Percentiles rank a stretch among this genome's conserved stretches.
These are phyloP conservation scores for Halisarca cf. caerulea DNA, from an alignment of 37 sponge, comb jelly and placozoan genomes.

Conservation along the genomic window DNA sequence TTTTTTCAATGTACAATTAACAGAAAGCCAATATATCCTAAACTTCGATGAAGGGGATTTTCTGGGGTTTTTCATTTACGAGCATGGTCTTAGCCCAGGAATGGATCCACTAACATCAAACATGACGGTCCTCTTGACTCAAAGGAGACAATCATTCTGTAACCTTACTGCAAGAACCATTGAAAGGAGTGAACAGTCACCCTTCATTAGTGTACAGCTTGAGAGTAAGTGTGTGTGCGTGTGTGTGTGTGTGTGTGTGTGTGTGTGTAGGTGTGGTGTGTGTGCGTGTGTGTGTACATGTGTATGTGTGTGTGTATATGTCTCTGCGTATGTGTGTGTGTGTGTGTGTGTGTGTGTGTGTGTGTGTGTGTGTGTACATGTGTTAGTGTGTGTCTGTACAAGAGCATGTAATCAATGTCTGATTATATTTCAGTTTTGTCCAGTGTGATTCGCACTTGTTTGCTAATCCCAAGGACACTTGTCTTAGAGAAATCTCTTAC, in stretches of 20 bases:
- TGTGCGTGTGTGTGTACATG: neutral
- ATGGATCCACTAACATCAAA: neutral
- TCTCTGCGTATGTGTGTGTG: neutral
- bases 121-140: neutral
- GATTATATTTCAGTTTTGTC: too few species aligned
- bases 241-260: slow-evolving; percentile 15
- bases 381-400: neutral
- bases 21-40: neutral
- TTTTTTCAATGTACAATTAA: neutral
- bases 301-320: neutral
- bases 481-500: too few species aligned
- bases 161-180: neutral
- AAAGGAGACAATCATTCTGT: neutral
- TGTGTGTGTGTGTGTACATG: slow-evolving; percentile 2
- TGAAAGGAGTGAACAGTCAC: neutral
- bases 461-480: too few species aligned
- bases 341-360: slow-evolving; percentile 10
- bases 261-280: neutral
- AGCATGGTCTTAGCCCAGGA: neutral
- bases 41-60: neutral
- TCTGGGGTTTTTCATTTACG: slow-evolving; percentile 4
- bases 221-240: neutral
- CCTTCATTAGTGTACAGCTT: neutral
- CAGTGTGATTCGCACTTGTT: too few species aligned
- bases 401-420: neutral